Percentiles rank a stretch among this genome's conserved stretches.
Evolutionary conservation across 2,113 vertebrate species (phyloP).

Genomic region (Hyperoodon ampullatus): DNA sequence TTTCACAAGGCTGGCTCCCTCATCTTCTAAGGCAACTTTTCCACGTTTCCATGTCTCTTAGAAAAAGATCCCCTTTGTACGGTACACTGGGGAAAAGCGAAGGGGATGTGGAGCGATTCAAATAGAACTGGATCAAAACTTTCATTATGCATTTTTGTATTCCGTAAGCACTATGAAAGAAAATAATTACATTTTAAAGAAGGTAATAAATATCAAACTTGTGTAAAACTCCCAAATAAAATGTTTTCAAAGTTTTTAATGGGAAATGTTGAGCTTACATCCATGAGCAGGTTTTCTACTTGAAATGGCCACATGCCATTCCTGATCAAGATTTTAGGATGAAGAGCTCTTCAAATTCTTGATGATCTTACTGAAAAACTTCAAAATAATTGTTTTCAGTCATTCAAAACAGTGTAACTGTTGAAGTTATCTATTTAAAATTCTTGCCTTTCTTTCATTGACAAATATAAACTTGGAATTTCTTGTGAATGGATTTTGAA

Average conservation of each 20-base stretch:
- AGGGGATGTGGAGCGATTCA: neutral
- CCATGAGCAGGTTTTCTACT: neutral
- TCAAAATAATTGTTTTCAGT: neutral
- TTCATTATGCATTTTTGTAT: neutral
- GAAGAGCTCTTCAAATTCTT: neutral
- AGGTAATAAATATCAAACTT: neutral
- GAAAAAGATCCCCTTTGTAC: neutral
- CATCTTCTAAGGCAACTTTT: neutral
- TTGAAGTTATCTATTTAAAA: slow-evolving; percentile 7
- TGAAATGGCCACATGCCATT: neutral
- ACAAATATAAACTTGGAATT: slow-evolving; percentile 9
- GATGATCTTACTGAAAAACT: neutral
- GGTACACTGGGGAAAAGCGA: neutral
- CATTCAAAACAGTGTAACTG: neutral
- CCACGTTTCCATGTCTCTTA: neutral
- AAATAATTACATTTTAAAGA: neutral
- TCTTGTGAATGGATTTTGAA: slow-evolving; percentile 22
- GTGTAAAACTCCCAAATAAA: neutral
- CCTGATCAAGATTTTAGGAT: neutral
- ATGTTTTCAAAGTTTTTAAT: neutral
- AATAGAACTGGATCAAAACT: neutral
- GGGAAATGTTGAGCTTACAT: neutral
- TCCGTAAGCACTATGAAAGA: neutral
- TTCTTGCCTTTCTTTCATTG: neutral
- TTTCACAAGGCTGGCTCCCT: neutral